These are phyloP conservation scores for Gymnorhina tibicen DNA, from an alignment of 2,113 vertebrate species.

Conservation along the genomic window DNA sequence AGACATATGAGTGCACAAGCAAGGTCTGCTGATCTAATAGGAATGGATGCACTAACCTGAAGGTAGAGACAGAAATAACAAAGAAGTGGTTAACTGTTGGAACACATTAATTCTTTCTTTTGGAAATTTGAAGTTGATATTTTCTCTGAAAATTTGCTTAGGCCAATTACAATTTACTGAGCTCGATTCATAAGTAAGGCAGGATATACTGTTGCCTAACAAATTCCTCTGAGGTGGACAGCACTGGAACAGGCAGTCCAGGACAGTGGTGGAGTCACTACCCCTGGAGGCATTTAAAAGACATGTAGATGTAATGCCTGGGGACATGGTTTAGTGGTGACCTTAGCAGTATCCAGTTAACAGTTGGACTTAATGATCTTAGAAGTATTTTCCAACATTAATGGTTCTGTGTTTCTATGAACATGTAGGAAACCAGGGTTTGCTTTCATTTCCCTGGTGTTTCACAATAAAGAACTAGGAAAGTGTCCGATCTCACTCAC, in stretches of 20 bases:
- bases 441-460: not conserved
- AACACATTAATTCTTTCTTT: not conserved
- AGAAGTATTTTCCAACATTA: not conserved
- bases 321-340: not conserved
- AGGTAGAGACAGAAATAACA: not conserved
- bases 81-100: not conserved
- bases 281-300: not conserved
- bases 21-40: not conserved
- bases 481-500: accelerated
- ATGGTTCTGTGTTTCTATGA: not conserved
- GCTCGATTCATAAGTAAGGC: not conserved
- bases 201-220: not conserved
- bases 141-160: not conserved
- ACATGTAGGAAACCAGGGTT: not conserved
- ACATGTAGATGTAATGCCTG: not conserved
- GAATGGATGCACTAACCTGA: not conserved
- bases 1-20: not conserved
- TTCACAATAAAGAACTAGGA: not conserved
- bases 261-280: not conserved
- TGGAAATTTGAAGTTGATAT: not conserved
- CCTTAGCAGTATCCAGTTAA: not conserved
- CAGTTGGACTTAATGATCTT: not conserved
- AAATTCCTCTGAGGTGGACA: not conserved
- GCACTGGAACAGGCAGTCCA: not conserved
- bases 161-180: not conserved